Evolutionary conservation across 2,113 vertebrate genomes (phyloP), one percentile per base, ranked within the genome.

Genomic region (Brachionichthys hirsutus): DNA sequence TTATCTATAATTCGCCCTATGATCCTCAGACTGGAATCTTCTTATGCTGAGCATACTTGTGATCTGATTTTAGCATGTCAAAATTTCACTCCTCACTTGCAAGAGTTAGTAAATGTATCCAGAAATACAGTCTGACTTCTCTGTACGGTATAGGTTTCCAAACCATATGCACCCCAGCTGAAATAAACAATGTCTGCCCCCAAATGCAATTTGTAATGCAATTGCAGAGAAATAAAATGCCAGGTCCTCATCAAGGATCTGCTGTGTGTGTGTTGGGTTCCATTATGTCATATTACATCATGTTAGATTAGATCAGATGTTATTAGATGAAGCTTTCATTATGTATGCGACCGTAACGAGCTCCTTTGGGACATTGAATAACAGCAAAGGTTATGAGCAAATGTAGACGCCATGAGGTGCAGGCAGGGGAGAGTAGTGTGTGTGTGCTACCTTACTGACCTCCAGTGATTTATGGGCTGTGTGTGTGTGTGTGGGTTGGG

Each of bases 281-380:
- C 67, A 81, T 83, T 79, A 73, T 55, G 47, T 75, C 60, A 66
- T 65, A 69, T 81, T 70, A 68, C 55, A 81, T 79, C 75, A 78
- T 54, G 56, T 62, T 75, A 43, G 58, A 79, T 83, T 73, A 68
- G 64, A 85, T 83, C 57, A 77, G 15, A 52, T 54, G 58, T 55
- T 62, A 85, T 83, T 70, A 75, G 54, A 73, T 75, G 12, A 77
- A 54, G 59, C 34, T 40, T 56, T 70, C 48, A 74, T 86, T 77
- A 63, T 77, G 59, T 74, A 34, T 24, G 51, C 69, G 70, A 82
- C 78, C 68, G 65, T 68, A 79, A 73, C 64, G 65, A 77, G 42
- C 65, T 64, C 56, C 36, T 24, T 8, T 12, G 54, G 57, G 61
- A 66, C 13, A 2, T 20, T 45, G 24, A 38, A 50, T 54, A 30